Base-by-base conservation (phyloP, 2,888 invertebrate genomes). In the Eilema sororculum region DNA sequence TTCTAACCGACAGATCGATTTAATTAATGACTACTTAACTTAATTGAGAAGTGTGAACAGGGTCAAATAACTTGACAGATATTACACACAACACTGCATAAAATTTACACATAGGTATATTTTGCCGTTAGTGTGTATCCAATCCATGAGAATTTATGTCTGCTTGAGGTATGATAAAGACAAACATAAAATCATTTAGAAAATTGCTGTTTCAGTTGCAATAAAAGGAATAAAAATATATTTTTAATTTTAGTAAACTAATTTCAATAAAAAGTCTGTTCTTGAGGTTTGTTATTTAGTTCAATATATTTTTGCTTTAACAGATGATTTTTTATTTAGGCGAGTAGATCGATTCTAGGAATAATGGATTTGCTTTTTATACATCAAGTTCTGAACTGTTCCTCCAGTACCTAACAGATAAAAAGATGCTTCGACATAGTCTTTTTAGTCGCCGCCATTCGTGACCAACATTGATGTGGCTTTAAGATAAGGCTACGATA, bases 391-490 rank as follows among this genome's bases (percentile, higher is more conserved):
- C n/a, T 46, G 46, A n/a, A 12, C 20, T n/a, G n/a, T n/a, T n/a
- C n/a, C 70, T 72, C 64, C 67, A 72, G 78, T 86, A 87, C 87
- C 84, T n/a, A n/a, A n/a, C n/a, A n/a, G n/a, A 86, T 89, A 89
- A 87, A 89, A 82, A 81, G 81, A 78, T 86, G n/a, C 84, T 86
- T 85, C 85, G 87, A 82, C 78, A 79, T 77, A 85, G 83, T 82
- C 80, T 87, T 91, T 92, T 92, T 83, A 86, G 89, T 84, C 85
- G 87, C 92, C 90, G 91, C 85, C 87, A 85, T 86, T 90, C 93
- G 93, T 91, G 93, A 93, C 92, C 88, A 86, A 86, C 87, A 84
- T 84, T 85, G 93, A 93, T 93, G 89, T 86, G 84, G 86, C 82
- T 83, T 84, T 78, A 74, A 90, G 94, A 93, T 94, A 93, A 91